A percentile compares a stretch with the other conserved stretches of the same genome.
Evolutionary conservation across 2,888 invertebrate species (phyloP).

Genomic region (Drosophila monieri): DNA sequence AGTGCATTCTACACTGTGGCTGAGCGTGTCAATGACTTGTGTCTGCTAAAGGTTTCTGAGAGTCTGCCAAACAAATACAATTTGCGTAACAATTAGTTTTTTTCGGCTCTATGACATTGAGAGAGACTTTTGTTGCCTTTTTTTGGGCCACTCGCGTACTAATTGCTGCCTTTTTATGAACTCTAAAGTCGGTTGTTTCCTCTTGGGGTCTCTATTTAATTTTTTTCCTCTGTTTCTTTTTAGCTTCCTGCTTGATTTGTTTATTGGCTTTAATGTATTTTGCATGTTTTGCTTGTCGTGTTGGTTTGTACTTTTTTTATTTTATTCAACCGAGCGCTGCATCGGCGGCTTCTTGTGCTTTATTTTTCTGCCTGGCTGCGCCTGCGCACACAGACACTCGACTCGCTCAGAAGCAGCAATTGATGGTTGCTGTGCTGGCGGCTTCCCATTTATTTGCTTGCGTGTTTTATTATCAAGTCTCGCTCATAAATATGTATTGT

Average conservation of each 20-base stretch:
- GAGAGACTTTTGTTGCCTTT: constrained; percentile 41
- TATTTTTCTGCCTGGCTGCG: constrained; percentile 49
- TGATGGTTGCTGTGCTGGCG: background rate
- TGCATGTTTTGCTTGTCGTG: constrained; percentile 64
- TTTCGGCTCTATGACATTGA: constrained; percentile 37
- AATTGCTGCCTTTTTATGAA: constrained; percentile 26
- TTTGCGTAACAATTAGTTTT: constrained; percentile 72
- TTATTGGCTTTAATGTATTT: constrained; percentile 77
- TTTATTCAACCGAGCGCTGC: constrained; percentile 25
- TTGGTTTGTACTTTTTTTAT: constrained; percentile 5
- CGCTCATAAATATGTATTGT: constrained; percentile 45
- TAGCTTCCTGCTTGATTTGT: constrained; percentile 76
- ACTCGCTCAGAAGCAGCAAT: background rate
- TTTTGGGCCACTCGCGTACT: constrained; percentile 39
- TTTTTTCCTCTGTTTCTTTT: constrained; percentile 13
- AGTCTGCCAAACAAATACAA: constrained; percentile 60
- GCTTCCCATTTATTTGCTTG: constrained; percentile 19
- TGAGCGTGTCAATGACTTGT: constrained; percentile 68
- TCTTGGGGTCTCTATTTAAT: background rate
- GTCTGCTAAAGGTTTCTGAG: constrained; percentile 51
- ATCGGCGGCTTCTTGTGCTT: constrained; percentile 9
- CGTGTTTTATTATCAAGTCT: constrained; percentile 64
- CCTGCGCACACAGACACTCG: constrained; percentile 40
- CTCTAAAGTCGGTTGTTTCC: constrained; percentile 1
- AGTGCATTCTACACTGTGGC: background rate